Percentiles rank a stretch among this genome's conserved stretches.
phyloP scores from a whole-genome alignment of 2,888 invertebrate species.

The Tiliacea citrago region DNA sequence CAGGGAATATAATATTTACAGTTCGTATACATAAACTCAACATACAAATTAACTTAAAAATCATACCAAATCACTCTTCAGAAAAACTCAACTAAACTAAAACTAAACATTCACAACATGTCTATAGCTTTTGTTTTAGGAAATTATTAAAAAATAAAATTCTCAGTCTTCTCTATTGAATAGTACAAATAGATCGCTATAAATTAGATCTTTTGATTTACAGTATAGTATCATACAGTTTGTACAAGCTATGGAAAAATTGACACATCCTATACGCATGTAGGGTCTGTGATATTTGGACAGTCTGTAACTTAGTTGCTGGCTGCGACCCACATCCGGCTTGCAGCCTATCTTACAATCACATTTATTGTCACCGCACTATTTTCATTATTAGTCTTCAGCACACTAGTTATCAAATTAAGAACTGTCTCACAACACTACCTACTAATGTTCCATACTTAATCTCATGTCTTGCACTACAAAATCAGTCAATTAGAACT shows the following conservation, averaged over 20 bases:
- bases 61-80: constrained; percentile 61
- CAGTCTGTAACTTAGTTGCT: constrained; percentile 54
- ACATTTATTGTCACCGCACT: constrained; percentile 55
- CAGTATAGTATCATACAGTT: constrained; percentile 82
- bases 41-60: constrained; percentile 70
- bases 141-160: constrained; percentile 84
- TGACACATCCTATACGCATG: constrained; percentile 66
- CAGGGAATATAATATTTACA: constrained; percentile 75
- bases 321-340: constrained; percentile 31
- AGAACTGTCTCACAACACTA: constrained; percentile 33
- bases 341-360: constrained; percentile 34
- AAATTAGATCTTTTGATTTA: constrained; percentile 84
- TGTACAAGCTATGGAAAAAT: constrained; percentile 80
- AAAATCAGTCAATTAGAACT: constrained; percentile 14
- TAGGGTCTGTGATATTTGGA: constrained; percentile 13
- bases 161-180: constrained; percentile 89
- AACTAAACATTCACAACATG: constrained; percentile 71
- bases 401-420: constrained; percentile 3
- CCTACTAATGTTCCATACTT: constrained; percentile 13
- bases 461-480: constrained; percentile 24
- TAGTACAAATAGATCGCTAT: constrained; percentile 82
- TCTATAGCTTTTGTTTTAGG: constrained; percentile 74
- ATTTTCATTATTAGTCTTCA: constrained; percentile 15
- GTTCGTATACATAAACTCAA: constrained; percentile 71
- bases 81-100: constrained; percentile 67